Evolutionary conservation across 2,888 invertebrate genomes (phyloP).

Genomic region (Coremacera marginata): DNA sequence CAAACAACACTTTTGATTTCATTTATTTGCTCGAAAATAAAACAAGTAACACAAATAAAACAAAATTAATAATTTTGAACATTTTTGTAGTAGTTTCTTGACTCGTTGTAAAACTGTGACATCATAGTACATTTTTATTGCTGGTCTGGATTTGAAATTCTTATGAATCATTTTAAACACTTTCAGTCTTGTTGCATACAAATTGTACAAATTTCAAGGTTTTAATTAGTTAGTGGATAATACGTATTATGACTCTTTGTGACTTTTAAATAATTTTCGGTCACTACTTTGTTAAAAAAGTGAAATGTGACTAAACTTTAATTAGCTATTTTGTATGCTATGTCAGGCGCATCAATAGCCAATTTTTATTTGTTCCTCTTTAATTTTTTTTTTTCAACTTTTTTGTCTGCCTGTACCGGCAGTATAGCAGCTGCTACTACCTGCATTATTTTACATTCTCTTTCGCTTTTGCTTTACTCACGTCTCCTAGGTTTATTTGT

Average conservation of each 20-base stretch:
- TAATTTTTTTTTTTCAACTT: not conserved
- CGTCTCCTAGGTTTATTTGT: not conserved
- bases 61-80: not conserved
- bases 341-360: not conserved
- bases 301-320: conserved; percentile 26
- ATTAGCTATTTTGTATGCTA: conserved; percentile 1
- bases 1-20: not conserved
- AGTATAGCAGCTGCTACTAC: not conserved
- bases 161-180: not conserved
- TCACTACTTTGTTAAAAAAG: not conserved
- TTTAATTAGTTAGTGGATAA: not conserved
- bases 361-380: not conserved
- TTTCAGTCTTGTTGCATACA: not conserved
- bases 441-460: not conserved
- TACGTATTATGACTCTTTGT: too few species aligned
- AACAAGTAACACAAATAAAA: not conserved
- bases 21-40: not conserved
- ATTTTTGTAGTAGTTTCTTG: too few species aligned
- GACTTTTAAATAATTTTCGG: not conserved
- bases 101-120: too few species aligned
- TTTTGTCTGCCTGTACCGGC: not conserved
- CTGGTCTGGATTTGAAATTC: not conserved
- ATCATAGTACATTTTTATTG: too few species aligned
- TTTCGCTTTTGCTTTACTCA: not conserved
- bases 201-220: conserved; percentile 6